Percentiles rank a stretch among this genome's conserved stretches.
phyloP scores from a whole-genome alignment of 2,113 vertebrate species.

The Pelobates fuscus region DNA sequence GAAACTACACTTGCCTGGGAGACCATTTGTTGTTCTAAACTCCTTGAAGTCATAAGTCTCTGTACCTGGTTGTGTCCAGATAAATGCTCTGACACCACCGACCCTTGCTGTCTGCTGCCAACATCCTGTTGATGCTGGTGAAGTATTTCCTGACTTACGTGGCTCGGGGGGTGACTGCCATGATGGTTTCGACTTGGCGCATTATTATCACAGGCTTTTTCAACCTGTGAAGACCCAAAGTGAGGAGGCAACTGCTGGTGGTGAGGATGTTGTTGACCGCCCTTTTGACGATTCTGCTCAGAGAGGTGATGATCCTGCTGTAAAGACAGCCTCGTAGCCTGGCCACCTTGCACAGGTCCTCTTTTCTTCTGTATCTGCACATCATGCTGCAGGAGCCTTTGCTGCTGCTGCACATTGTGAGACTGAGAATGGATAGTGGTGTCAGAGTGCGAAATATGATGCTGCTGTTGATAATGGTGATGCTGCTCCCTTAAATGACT shows the following conservation, averaged over 20 bases:
- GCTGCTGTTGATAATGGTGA: slow-evolving; percentile 91
- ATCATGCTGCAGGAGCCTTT: slow-evolving; percentile 86
- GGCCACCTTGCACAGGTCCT: slow-evolving; percentile 79
- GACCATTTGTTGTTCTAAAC: slow-evolving; percentile 90
- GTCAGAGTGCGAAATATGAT: slow-evolving; percentile 84
- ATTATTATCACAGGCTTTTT: slow-evolving; percentile 91
- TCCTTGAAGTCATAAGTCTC: slow-evolving; percentile 87
- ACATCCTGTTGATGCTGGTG: slow-evolving; percentile 77
- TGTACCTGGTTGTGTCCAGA: slow-evolving; percentile 82
- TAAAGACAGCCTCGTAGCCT: slow-evolving; percentile 77
- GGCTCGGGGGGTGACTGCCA: slow-evolving; percentile 71
- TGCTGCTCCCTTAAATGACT: slow-evolving; percentile 80
- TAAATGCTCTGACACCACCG: slow-evolving; percentile 66
- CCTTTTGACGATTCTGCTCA: slow-evolving; percentile 72
- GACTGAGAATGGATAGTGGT: slow-evolving; percentile 68
- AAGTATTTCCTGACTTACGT: slow-evolving; percentile 76
- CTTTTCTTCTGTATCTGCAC: slow-evolving; percentile 93
- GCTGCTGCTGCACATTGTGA: slow-evolving; percentile 82
- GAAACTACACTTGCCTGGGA: slow-evolving; percentile 86
- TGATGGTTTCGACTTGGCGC: slow-evolving; percentile 77
- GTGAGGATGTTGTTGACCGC: slow-evolving; percentile 71
- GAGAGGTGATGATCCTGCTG: slow-evolving; percentile 86
- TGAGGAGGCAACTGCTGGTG: slow-evolving; percentile 84
- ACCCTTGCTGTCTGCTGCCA: slow-evolving; percentile 73
- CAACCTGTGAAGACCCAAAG: slow-evolving; percentile 81